Conservation (phyloP, 2,888 invertebrate species). For the Exephanes ischioxanthus region DNA sequence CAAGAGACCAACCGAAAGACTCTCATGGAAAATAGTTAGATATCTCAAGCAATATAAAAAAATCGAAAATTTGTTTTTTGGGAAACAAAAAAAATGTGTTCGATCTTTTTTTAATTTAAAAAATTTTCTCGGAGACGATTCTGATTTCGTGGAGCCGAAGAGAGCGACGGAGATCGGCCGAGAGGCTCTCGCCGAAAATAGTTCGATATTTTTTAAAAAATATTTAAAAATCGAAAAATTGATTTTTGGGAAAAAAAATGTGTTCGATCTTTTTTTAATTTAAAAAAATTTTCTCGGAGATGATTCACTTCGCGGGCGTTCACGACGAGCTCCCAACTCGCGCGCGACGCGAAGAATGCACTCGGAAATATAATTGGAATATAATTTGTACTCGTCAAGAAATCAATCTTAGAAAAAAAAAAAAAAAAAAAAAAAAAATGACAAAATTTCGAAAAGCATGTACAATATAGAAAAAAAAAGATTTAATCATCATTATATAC, state of each 20-base stretch:
- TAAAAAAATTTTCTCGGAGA: no score
- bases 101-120: no score
- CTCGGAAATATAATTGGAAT: no score
- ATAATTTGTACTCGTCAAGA: no score
- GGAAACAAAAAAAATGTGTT: neutral
- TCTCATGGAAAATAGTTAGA: neutral
- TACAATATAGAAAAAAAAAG: neutral
- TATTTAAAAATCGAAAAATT: no score
- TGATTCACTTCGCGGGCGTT: neutral
- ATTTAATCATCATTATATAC: neutral
- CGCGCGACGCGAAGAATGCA: neutral
- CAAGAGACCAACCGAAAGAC: neutral
- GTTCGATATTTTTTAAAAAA: no score
- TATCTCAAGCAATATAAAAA: no score
- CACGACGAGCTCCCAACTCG: neutral
- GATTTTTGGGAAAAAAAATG: no score
- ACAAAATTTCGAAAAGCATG: constrained; percentile 1
- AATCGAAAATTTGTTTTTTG: no score
- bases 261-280: neutral
- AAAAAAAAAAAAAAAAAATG: neutral
- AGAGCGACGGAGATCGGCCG: neutral
- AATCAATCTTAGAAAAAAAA: neutral
- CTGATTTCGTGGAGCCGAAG: neutral
- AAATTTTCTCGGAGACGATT: neutral
- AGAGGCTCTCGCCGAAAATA: neutral